Percentiles rank a stretch among this genome's conserved stretches.
Evolutionary conservation across 2,888 invertebrate genomes (phyloP).

Genomic region (Neoitamus cyanurus): DNA sequence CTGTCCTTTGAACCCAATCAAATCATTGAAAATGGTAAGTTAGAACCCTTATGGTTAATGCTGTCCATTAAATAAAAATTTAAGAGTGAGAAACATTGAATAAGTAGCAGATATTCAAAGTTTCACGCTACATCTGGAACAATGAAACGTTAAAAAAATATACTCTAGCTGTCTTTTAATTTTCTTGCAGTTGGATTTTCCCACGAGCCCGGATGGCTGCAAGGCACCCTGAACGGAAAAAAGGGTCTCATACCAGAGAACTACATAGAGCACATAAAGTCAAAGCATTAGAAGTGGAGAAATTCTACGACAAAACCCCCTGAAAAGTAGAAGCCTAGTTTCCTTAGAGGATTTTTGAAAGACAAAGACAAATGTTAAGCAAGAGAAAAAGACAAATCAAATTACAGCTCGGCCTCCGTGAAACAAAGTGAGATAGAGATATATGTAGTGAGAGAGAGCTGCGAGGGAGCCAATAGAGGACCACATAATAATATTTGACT

Average conservation of each 20-base stretch:
- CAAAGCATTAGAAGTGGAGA: constrained; percentile 58
- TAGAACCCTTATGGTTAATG: too few species aligned
- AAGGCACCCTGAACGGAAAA: constrained; percentile 92
- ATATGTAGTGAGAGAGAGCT: not conserved
- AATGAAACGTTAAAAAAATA: too few species aligned
- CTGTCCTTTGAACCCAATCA: constrained; percentile 98
- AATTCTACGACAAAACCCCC: constrained; percentile 8
- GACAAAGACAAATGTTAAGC: not conserved
- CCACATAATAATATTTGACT: not conserved
- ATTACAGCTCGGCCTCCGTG: not conserved
- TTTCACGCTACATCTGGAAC: too few species aligned
- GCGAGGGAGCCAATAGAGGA: not conserved
- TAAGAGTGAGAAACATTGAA: not conserved
- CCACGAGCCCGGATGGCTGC: constrained; percentile 97
- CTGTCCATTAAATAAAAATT: constrained; percentile 7
- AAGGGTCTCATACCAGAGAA: constrained; percentile 95
- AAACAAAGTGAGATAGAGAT: not conserved
- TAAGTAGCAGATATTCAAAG: too few species aligned
- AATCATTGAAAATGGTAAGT: constrained; percentile 93
- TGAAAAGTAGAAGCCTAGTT: not conserved
- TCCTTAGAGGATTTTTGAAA: constrained; percentile 59
- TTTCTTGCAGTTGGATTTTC: constrained; percentile 79
- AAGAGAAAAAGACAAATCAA: not conserved
- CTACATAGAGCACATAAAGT: constrained; percentile 81
- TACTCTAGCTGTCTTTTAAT: too few species aligned